These are phyloP conservation scores for Heptranchias perlo DNA, from an alignment of 2,113 vertebrate genomes.

Conservation along the genomic window DNA sequence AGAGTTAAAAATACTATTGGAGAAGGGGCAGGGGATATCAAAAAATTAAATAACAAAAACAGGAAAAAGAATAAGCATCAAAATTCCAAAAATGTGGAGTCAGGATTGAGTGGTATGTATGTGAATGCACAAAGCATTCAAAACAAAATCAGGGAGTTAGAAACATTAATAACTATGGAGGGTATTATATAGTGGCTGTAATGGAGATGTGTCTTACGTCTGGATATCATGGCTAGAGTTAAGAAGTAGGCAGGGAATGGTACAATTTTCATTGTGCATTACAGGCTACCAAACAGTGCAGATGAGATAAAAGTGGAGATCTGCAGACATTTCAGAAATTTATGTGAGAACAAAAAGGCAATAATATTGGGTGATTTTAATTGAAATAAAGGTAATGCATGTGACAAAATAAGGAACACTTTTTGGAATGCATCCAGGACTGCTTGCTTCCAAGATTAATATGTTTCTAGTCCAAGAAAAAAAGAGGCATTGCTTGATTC, in stretches of 20 bases:
- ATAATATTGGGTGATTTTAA: not conserved
- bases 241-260: not conserved
- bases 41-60: not conserved
- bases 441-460: not conserved
- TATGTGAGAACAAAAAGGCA: not conserved
- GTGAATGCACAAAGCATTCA: not conserved
- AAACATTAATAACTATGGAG: not conserved
- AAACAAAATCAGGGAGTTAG: not conserved
- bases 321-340: not conserved
- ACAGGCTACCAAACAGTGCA: not conserved
- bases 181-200: not conserved
- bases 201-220: not conserved
- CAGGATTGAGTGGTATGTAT: too few species aligned
- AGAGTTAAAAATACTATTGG: too few species aligned
- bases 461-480: not conserved
- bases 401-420: not conserved
- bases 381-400: not conserved
- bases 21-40: too few species aligned
- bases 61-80: not conserved
- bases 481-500: too few species aligned
- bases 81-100: not conserved
- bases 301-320: not conserved
- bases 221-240: not conserved
- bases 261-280: not conserved
- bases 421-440: too few species aligned